Evolutionary conservation across 1,140 invertebrate genomes (phyloP), one percentile per base, ranked within the genome.

Genomic region (Heliconius eleuchia): DNA sequence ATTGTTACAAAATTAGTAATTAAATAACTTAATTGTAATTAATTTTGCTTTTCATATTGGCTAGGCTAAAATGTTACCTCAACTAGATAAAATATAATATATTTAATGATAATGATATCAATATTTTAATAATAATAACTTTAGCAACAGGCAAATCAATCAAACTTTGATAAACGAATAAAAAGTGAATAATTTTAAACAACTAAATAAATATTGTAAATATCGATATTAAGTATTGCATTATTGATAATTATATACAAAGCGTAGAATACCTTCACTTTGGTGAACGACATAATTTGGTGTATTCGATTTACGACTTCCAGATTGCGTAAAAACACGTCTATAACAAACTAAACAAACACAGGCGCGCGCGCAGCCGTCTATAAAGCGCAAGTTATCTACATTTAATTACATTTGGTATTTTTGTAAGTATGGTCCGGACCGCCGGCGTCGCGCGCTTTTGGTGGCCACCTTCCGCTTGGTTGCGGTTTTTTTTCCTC

Each of bases 381-480:
- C 91, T 90, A 92, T 94, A 94, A 94, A 94, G 91, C 87, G 89
- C 89, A 92, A 92, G 92, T 91, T 94, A 94, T 92, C 89, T 91
- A 90, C 90, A 92, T 94, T 94, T 94, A 92, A 94, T 94, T 93
- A 93, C 92, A 91, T 92, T 92, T 87, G 92, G 92, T 94, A 94
- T 93, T 94, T 94, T 94, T 92, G 90, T 94, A 91, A 92, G 91
- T 92, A 91, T 87, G 87, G 87, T 77, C 79, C 81, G 80, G 91
- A 92, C 91, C 91, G 89, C 92, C 91, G 39, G 91, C 87, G 91
- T 86, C 84, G 88, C 78, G 76, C 86, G 75, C 82, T 82, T 78
- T 46, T 82, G 91, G 91, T 93, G 91, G 91, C 84, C 84, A 84
- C 83, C 81, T 79, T 81, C 74, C 73, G 71, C 77, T 81, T 78